A percentile compares a stretch with the other conserved stretches of the same genome.
These are phyloP conservation scores for Meloidogyne exigua DNA, from an alignment of 1,140 invertebrate genomes.

Conservation along the genomic window DNA sequence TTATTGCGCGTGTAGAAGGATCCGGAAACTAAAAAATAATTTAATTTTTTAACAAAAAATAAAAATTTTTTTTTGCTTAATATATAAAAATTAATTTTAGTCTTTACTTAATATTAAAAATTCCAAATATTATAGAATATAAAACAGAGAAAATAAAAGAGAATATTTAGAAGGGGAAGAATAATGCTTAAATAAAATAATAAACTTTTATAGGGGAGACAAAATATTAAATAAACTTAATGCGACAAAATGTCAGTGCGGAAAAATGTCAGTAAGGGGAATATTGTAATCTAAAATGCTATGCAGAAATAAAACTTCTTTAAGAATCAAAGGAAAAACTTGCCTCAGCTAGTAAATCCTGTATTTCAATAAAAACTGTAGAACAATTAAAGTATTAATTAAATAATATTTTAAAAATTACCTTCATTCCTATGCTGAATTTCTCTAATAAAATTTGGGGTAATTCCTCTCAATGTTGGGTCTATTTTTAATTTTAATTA, in stretches of 20 bases:
- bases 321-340: constrained; percentile 48
- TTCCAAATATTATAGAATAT: no score
- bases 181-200: neutral
- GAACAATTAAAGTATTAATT: constrained; percentile 38
- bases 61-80: no score
- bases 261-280: no score
- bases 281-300: no score
- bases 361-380: constrained; percentile 80
- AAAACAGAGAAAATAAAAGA: no score
- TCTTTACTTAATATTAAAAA: no score
- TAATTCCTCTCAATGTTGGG: constrained; percentile 72
- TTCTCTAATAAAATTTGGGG: constrained; percentile 82
- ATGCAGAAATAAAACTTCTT: neutral
- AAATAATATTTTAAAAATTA: constrained; percentile 42
- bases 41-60: no score
- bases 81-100: no score
- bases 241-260: no score
- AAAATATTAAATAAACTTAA: no score
- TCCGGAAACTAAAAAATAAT: neutral
- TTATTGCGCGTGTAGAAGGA: constrained; percentile 70
- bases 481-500: constrained; percentile 66
- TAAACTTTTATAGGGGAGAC: no score
- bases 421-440: constrained; percentile 80
- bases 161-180: no score
- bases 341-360: constrained; percentile 81